Evolutionary conservation across 2,797 vertebrate species (phyloP).

Genomic region (Pseudocheirus occidentalis): DNA sequence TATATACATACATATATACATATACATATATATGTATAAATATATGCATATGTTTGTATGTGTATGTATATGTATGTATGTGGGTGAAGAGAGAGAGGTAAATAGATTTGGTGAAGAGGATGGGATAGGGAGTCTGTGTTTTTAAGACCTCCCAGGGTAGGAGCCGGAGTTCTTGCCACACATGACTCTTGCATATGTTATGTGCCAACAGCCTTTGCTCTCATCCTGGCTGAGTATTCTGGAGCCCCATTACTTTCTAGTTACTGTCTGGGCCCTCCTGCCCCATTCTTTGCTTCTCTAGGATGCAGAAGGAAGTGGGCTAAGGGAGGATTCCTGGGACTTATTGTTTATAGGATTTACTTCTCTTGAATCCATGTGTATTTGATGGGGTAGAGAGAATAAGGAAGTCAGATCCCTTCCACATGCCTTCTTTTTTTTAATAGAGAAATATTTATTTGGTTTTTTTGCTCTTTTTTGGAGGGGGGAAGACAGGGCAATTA

Average conservation of each 20-base stretch:
- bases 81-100: no score
- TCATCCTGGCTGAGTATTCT: neutral
- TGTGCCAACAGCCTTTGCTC: neutral
- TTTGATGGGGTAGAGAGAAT: neutral
- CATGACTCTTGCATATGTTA: neutral
- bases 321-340: neutral
- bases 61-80: no score
- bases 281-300: neutral
- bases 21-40: no score
- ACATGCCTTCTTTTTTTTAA: neutral
- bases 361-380: neutral
- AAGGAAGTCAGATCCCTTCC: conserved; percentile 1
- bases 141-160: neutral
- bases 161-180: neutral
- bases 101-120: neutral
- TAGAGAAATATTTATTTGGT: no score
- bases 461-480: no score
- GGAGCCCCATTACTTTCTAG: neutral
- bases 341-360: neutral
- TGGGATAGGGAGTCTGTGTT: neutral
- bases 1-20: neutral
- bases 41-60: no score
- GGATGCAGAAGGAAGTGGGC: neutral
- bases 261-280: neutral
- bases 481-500: no score